Conservation (phyloP, 1,140 invertebrate genomes). For the Dolichoris vasculosae region DNA sequence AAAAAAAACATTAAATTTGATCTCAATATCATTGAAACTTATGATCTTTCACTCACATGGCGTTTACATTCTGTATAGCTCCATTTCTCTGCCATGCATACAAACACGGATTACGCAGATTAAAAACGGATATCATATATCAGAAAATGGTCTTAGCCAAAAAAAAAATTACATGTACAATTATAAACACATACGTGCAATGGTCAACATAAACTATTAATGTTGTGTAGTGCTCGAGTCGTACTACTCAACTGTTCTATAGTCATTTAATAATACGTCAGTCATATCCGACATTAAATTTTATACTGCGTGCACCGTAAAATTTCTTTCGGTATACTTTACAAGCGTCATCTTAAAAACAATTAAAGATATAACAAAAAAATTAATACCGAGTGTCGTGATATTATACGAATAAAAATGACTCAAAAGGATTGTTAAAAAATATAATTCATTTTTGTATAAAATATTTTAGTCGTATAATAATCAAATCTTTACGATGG, state of each 20-base stretch:
- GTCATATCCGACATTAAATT: conserved; percentile 22
- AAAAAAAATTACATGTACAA: neutral
- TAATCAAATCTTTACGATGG: neutral
- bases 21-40: neutral
- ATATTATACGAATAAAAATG: neutral
- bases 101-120: conserved; percentile 8
- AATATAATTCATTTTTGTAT: neutral
- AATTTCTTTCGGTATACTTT: conserved; percentile 18
- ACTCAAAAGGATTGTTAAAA: conserved; percentile 4
- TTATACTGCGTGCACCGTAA: conserved; percentile 3
- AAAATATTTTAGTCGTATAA: conserved; percentile 7
- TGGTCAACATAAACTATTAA: conserved; percentile 4
- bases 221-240: neutral
- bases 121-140: neutral
- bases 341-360: conserved; percentile 16
- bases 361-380: conserved; percentile 7
- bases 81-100: neutral
- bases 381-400: neutral
- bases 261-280: conserved; percentile 23
- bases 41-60: neutral
- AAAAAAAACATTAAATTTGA: neutral
- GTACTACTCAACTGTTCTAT: conserved; percentile 16
- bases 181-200: conserved; percentile 2
- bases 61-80: neutral
- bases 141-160: neutral